Percentiles rank a stretch among this genome's conserved stretches.
phyloP scores from a whole-genome alignment of 2,797 vertebrate species.

The Brachyrhaphis roseni region DNA sequence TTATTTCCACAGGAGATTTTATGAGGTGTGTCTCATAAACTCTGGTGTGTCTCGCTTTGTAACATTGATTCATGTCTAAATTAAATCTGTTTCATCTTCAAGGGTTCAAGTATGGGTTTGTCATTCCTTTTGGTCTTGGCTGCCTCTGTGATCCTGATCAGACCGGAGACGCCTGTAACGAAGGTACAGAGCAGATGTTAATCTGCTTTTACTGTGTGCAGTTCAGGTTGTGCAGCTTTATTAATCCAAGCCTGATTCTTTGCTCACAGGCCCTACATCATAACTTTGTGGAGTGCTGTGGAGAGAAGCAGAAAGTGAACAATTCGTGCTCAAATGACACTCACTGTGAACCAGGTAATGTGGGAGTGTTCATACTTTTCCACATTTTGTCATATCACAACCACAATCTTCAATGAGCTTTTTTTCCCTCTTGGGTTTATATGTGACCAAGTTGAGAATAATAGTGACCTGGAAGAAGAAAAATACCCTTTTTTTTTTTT shows the following conservation, averaged over 20 bases:
- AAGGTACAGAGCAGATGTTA: slow-evolving; percentile 67
- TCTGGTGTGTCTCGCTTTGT: background rate
- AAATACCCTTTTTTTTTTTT: background rate
- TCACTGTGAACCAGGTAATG: slow-evolving; percentile 81
- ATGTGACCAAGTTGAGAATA: background rate
- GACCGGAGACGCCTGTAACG: slow-evolving; percentile 77
- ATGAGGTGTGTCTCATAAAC: too few species aligned
- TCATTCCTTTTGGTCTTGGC: slow-evolving; percentile 79
- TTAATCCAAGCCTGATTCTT: slow-evolving; percentile 14
- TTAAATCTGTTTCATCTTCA: slow-evolving; percentile 33
- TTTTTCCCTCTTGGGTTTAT: background rate
- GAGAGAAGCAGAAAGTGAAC: slow-evolving; percentile 75
- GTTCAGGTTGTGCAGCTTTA: background rate
- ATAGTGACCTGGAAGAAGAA: background rate
- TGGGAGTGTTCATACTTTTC: background rate
- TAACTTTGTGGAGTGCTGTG: slow-evolving; percentile 77
- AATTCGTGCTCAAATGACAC: slow-evolving; percentile 80
- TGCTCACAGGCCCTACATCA: slow-evolving; percentile 74
- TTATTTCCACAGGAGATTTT: background rate
- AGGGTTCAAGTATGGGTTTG: slow-evolving; percentile 71
- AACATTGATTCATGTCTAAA: slow-evolving; percentile 10
- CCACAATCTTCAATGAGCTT: background rate
- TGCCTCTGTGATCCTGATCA: slow-evolving; percentile 78
- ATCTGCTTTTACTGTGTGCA: background rate
- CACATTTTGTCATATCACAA: background rate